Conservation (phyloP, 2,113 vertebrate species). For the Riparia riparia region DNA sequence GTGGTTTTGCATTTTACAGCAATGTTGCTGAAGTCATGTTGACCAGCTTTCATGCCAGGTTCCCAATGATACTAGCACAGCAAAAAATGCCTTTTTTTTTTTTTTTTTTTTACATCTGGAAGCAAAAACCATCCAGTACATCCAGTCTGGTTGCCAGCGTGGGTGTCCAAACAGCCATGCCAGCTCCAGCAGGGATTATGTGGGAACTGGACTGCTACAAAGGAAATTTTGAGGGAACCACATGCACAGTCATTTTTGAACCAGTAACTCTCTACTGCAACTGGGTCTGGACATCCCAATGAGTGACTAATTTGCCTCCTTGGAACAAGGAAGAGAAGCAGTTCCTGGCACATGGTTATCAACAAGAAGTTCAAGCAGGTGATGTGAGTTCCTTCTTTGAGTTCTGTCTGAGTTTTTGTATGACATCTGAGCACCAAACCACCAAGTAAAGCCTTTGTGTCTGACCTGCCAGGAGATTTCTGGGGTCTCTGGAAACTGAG, state of each 20-base stretch:
- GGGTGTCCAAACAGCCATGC: background rate
- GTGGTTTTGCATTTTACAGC: slow-evolving; percentile 6
- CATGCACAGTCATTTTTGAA: background rate
- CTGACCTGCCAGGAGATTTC: background rate
- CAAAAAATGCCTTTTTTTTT: background rate
- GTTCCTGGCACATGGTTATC: background rate
- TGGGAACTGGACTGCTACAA: background rate
- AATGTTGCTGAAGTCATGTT: background rate
- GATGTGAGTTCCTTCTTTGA: background rate
- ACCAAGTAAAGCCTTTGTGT: background rate
- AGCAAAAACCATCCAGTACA: background rate
- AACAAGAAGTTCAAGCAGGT: background rate
- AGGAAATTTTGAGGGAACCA: background rate
- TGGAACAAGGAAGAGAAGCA: background rate
- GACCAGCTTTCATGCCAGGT: background rate
- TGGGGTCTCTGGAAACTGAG: background rate
- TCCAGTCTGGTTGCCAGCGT: background rate
- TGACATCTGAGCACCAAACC: background rate
- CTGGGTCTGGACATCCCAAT: background rate
- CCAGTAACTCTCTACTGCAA: background rate
- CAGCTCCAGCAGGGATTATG: background rate
- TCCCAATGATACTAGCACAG: background rate
- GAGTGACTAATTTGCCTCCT: background rate
- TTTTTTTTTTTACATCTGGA: background rate
- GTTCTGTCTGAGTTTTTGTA: background rate